phyloP scores from a whole-genome alignment of 2,113 vertebrate species.

The Laticauda laticaudata region DNA sequence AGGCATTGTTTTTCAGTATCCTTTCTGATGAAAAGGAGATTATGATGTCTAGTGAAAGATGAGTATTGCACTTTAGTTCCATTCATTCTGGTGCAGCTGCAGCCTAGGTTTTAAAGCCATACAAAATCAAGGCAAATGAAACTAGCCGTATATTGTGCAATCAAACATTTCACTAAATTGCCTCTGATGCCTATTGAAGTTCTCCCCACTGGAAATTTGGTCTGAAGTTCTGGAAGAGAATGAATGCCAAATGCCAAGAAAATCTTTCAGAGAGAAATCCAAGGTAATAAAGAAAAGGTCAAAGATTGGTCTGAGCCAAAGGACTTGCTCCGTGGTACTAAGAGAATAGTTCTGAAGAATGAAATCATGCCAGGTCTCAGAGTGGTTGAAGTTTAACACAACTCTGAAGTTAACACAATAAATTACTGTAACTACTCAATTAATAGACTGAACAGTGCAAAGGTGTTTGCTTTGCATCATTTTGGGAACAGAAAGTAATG shows the following conservation, averaged over 20 bases:
- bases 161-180: conserved; percentile 2
- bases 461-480: neutral
- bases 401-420: neutral
- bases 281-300: conserved; percentile 20
- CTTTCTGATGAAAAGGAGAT: neutral
- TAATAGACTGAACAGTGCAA: neutral
- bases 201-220: conserved; percentile 1
- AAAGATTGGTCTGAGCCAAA: conserved; percentile 10
- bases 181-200: neutral
- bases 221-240: neutral
- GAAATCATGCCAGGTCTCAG: neutral
- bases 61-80: neutral
- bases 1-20: neutral
- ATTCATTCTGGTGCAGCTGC: neutral
- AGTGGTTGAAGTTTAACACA: conserved; percentile 3
- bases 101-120: neutral
- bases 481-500: neutral
- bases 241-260: conserved; percentile 13
- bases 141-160: neutral
- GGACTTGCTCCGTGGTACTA: conserved; percentile 1
- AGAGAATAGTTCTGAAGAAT: neutral
- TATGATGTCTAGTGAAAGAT: neutral
- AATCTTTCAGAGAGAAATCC: conserved; percentile 20
- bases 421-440: neutral
- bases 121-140: neutral